Evolutionary conservation across 2,888 invertebrate genomes (phyloP), one percentile per base, ranked within the genome.

Genomic region (Pandemis corylana): DNA sequence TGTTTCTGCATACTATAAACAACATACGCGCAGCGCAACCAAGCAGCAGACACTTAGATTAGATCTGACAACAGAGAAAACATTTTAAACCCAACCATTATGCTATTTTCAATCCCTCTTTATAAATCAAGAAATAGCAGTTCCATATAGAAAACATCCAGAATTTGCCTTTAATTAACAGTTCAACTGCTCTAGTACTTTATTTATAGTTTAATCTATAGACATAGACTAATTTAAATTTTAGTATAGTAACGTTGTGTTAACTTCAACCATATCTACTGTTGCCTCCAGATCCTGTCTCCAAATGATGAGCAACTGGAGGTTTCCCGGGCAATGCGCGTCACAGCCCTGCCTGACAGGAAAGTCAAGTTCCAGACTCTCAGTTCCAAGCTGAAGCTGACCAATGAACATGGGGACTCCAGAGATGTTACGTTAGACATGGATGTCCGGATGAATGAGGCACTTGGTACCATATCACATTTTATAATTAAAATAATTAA

Each of bases 361-460:
- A 95, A 94, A 72, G 80, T 95, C 0, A 95, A 92, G 77, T 96
- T 97, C 79, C 96, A 96, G 83, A 96, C 96, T 0, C 84, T 97
- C 5, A 97, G 97, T 84, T 95, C 95, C 5, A 95, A 96, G 10
- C 88, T 97, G 28, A 95, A 93, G 64, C 93, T 95, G 84, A 90
- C 84, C 77, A 93, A 93, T 82, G 93, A 90, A 20, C 88, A 88
- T 74, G 94, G 94, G 0, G 88, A 90, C 72, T 87, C 92, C 20
- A 95, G 95, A 72, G 95, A 96, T 53, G 93, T 96, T 68, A 96
- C 96, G 51, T 95, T 95, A 0, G 97, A 98, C 86, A 95, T 97
- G 70, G 96, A 97, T 87, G 84, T 89, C 51, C 96, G 97, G 83
- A 96, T 98, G 95, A 95, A 96, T 77, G 94, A 95, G 76, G 95